Percentiles rank a stretch among this genome's conserved stretches.
phyloP scores from a whole-genome alignment of 2,888 invertebrate species.

The Stictocephala bisonia region DNA sequence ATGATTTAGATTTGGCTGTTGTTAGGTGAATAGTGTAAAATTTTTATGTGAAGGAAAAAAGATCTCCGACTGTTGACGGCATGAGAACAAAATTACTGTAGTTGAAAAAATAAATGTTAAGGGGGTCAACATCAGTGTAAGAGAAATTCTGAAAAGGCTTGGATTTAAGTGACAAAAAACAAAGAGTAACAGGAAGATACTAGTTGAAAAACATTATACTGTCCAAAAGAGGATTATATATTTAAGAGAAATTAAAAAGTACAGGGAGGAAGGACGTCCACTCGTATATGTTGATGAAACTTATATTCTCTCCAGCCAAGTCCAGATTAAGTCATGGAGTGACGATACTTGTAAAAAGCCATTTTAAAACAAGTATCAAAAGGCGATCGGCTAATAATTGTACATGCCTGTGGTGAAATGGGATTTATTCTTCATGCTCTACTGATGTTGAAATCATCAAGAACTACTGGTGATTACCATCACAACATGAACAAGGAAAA shows the following conservation, averaged over 20 bases:
- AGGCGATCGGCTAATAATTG: conserved; percentile 33
- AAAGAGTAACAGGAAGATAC: conserved; percentile 1
- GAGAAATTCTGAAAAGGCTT: conserved; percentile 11
- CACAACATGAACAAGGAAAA: conserved; percentile 31
- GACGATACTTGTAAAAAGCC: background rate
- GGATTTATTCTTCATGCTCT: conserved; percentile 30
- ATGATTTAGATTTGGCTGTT: conserved; percentile 27
- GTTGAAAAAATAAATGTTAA: conserved; percentile 25
- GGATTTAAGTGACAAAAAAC: conserved; percentile 29
- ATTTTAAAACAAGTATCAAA: conserved; percentile 1
- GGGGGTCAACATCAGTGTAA: conserved; percentile 10
- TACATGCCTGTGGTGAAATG: conserved; percentile 34
- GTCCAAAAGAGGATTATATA: background rate
- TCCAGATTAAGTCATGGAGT: background rate
- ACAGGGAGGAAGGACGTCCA: conserved; percentile 18
- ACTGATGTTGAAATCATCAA: conserved; percentile 27
- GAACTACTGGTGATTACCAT: conserved; percentile 35
- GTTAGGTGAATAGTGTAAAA: conserved; percentile 4
- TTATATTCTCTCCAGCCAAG: background rate
- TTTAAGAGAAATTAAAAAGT: conserved; percentile 3
- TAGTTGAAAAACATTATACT: conserved; percentile 2
- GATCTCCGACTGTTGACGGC: background rate
- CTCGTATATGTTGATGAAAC: conserved; percentile 34
- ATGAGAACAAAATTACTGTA: background rate
- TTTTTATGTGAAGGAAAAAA: conserved; percentile 22